Base-by-base conservation (phyloP, 2,888 invertebrate genomes). In the Dichetophora obliterata region DNA sequence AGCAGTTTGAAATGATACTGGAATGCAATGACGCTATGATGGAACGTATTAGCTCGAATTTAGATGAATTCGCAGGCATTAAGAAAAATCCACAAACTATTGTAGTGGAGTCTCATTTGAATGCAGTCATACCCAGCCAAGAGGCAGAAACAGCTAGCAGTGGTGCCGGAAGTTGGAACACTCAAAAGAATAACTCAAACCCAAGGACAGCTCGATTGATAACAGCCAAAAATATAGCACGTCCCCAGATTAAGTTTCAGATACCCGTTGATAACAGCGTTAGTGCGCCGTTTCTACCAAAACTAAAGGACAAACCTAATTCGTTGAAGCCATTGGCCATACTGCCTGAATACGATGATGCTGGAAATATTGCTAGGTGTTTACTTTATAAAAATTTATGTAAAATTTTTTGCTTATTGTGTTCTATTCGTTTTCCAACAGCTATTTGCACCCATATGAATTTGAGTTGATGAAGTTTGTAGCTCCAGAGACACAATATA, bases 381-480 rank as follows among this genome's bases (percentile, higher is more conserved):
- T 57, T 31, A 14, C 9, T 2, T 2, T 37, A 19, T 27, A 6
- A n/a, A 3, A 14, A 68, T 24, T n/a, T 11, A n/a, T 9, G 34
- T 8, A 19, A 37, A 27, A 57, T 5, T 43, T 34, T 34, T 59
- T 27, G 8, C n/a, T 50, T 24, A 14, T 16, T 22, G 22, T 22
- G 3, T 52, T 63, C 16, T 24, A 37, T 79, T 90, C 76, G 84
- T 19, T 27, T 11, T 22, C 37, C 19, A 37, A 9, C 27, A 95
- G 94, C 73, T 96, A 92, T 88, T 92, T 94, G 79, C 97, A 98
- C 90, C 98, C 98, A 0, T 98, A 98, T 88, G 93, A 95, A 85
- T 91, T 92, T 84, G 98, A 98, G 87, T 87, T 98, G 74, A 92
- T 95, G 59, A 90, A 92, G 81, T 96, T 95, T 86, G 89, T 91